Percentiles rank a stretch among this genome's conserved stretches.
These are phyloP conservation scores for Leptodactylus fuscus DNA, from an alignment of 2,113 vertebrate species.

Conservation along the genomic window DNA sequence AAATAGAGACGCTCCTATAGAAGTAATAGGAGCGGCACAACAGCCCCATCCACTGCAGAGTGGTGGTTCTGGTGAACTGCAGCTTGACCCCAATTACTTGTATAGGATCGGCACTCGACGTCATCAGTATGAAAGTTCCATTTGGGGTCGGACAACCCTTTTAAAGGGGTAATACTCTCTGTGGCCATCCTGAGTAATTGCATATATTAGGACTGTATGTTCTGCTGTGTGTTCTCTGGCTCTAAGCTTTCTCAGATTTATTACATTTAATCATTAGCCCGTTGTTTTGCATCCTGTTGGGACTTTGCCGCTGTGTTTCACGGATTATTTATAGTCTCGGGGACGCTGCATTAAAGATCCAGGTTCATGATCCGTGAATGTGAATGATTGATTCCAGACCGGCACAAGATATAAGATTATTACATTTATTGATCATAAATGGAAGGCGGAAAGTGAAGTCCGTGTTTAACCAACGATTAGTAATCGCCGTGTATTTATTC, in stretches of 20 bases:
- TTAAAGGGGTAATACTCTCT: neutral
- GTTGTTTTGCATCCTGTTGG: slow-evolving; percentile 18
- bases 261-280: slow-evolving; percentile 14
- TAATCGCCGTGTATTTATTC: slow-evolving; percentile 11
- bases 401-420: slow-evolving; percentile 36
- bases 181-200: neutral
- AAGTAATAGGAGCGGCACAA: too few relatives aligned
- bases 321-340: slow-evolving; percentile 20
- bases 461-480: neutral
- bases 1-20: too few relatives aligned
- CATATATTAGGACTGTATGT: neutral
- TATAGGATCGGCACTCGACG: too few relatives aligned
- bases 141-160: too few relatives aligned
- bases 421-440: slow-evolving; percentile 39
- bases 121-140: too few relatives aligned
- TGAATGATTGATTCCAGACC: slow-evolving; percentile 3
- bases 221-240: neutral
- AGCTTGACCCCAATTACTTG: too few relatives aligned
- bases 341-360: slow-evolving; percentile 1
- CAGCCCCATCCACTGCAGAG: too few relatives aligned
- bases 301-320: slow-evolving; percentile 5
- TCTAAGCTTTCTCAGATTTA: neutral
- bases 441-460: neutral
- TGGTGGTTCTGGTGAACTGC: too few relatives aligned
- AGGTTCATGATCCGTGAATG: slow-evolving; percentile 13